Percentiles rank a stretch among this genome's conserved stretches.
Conservation (phyloP, 2,797 vertebrate genomes). For the Pantherophis alleghaniensis region DNA sequence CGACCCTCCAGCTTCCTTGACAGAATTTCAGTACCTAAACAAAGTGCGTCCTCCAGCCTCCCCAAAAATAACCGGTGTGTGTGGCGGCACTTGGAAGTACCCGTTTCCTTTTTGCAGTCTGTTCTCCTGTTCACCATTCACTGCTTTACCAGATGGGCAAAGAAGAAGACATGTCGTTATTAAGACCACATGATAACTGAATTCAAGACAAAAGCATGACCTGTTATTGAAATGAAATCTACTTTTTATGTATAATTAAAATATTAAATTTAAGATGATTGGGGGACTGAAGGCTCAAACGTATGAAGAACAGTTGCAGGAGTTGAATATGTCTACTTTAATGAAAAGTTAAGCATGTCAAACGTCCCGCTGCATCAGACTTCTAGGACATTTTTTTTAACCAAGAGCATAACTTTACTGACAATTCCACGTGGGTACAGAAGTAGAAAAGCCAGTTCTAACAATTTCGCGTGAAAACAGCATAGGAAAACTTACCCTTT, state of each 20-base stretch:
- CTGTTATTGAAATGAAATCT: not conserved
- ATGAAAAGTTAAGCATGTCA: not conserved
- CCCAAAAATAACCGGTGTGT: constrained; percentile 97
- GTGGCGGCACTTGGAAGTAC: constrained; percentile 97
- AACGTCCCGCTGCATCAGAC: not conserved
- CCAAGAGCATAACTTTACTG: not conserved
- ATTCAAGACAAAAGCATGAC: not conserved
- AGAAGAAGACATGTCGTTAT: constrained; percentile 7
- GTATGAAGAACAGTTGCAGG: not conserved
- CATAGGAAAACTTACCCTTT: not conserved
- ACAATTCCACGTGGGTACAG: not conserved
- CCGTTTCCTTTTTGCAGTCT: constrained; percentile 96
- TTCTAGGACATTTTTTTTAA: not conserved
- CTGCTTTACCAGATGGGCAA: constrained; percentile 60
- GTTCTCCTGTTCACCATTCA: constrained; percentile 95
- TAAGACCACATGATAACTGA: not conserved
- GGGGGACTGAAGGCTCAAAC: not conserved
- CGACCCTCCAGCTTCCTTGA: not conserved
- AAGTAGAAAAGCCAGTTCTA: not conserved
- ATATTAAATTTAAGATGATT: not conserved
- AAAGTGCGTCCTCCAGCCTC: constrained; percentile 96
- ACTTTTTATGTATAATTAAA: not conserved
- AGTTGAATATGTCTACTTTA: not conserved
- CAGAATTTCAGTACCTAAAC: constrained; percentile 81
- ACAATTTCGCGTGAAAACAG: not conserved